Base-by-base conservation (phyloP, 2,113 vertebrate species). In the Hippolais icterina region DNA sequence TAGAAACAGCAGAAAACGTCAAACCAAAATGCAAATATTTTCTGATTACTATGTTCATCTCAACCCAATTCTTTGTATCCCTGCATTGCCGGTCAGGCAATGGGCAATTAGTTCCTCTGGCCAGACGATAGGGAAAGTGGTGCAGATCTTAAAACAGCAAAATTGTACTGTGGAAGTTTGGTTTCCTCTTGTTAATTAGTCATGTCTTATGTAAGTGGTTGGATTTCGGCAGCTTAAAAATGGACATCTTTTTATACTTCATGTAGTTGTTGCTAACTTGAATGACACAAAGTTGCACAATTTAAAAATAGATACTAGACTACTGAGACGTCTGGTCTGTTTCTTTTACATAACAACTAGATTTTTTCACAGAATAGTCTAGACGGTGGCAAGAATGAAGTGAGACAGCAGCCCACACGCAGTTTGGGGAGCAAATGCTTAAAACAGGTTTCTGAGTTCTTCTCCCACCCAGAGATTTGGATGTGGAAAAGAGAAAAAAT, bases 281-380 rank as follows among this genome's bases (percentile, higher is more conserved):
- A 94, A 94, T 92, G 89, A 71, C 94, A 96, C 69, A 91, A 97
- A 96, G 86, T 91, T 89, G 76, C 91, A 78, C 80, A 90, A 44
- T 92, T 91, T 96, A 95, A 94, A 96, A 96, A 96, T 95, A 92
- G 47, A 63, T 84, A 84, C 94, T 95, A 95, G 94, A 92, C 93
- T 96, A 94, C 94, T 93, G 94, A 97, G 77, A 83, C 0, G 8
- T 93, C 91, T 94, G 86, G 80, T 91, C 80, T 97, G 60, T 78
- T 92, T 77, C 90, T 93, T 96, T 94, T 94, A 94, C 89, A 93
- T 95, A 96, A 96, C 68, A 61, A 94, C 64, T 93, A 56, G 79
- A 79, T 89, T 92, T 96, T 94, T 91, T 96, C 69, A 82, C 81
- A 49, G 89, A 87, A 87, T 75, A 95, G 94, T 96, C 95, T 95